phyloP scores from a whole-genome alignment of 2,888 invertebrate genomes.

The Idaea aversata region DNA sequence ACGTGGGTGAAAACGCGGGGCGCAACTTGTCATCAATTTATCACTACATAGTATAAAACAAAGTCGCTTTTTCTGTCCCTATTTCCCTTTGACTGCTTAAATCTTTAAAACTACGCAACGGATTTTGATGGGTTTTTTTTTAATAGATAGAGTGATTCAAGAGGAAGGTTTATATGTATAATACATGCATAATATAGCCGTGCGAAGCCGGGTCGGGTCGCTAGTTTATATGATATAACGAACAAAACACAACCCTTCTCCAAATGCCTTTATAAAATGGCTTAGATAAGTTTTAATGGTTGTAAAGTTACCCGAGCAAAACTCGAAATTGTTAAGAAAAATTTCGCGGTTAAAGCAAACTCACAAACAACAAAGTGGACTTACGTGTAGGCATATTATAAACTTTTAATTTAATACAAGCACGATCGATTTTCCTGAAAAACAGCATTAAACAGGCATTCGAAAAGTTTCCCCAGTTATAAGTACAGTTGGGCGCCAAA shows the following conservation, averaged over 20 bases:
- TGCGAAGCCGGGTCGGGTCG: too few relatives aligned
- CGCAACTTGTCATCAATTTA: too few relatives aligned
- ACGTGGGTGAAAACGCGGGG: too few relatives aligned
- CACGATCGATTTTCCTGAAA: constrained; percentile 51
- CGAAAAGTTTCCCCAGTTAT: constrained; percentile 41
- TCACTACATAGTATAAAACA: too few relatives aligned
- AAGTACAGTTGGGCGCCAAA: constrained; percentile 22
- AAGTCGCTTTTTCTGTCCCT: too few relatives aligned
- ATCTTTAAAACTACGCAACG: too few relatives aligned
- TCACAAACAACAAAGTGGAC: constrained; percentile 8
- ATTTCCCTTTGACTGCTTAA: too few relatives aligned
- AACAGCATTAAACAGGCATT: constrained; percentile 57
- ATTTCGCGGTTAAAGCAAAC: not conserved
- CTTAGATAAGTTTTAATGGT: not conserved
- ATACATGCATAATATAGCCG: too few relatives aligned
- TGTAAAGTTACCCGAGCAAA: not conserved
- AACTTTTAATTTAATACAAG: constrained; percentile 26
- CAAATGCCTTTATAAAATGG: not conserved
- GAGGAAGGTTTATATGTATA: too few relatives aligned
- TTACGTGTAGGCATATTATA: constrained; percentile 14
- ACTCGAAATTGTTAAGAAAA: not conserved
- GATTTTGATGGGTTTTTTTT: too few relatives aligned
- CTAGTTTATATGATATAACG: not conserved
- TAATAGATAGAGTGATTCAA: too few relatives aligned
- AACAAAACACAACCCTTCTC: not conserved